Percentiles rank a stretch among this genome's conserved stretches.
Evolutionary conservation across 1,140 invertebrate genomes (phyloP).

Genomic region (Asobara japonica): DNA sequence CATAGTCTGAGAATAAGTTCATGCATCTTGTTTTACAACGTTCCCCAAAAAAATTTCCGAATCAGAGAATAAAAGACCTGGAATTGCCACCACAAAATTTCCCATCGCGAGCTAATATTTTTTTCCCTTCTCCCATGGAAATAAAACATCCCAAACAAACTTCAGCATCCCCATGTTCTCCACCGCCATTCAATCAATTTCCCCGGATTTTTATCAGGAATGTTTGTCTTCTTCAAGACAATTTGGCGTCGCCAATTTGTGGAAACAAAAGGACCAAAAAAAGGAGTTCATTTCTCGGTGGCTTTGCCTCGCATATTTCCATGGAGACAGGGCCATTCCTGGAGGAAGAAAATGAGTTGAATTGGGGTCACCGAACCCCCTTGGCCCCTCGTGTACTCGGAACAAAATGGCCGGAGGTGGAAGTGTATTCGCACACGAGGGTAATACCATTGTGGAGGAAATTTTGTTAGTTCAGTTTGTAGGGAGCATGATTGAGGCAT

Average conservation of each 20-base stretch:
- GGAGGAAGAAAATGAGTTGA: not conserved
- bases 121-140: not conserved
- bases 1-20: too few relatives aligned
- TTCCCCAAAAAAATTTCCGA: too few relatives aligned
- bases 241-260: not conserved
- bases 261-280: not conserved
- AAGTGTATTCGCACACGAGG: not conserved
- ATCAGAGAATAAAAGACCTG: too few relatives aligned
- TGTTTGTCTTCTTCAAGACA: not conserved
- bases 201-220: not conserved
- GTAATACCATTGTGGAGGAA: not conserved
- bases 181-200: conserved; percentile 3
- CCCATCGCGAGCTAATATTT: too few relatives aligned
- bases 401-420: not conserved
- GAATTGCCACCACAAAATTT: too few relatives aligned
- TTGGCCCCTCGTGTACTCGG: not conserved
- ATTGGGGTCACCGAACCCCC: conserved; percentile 6
- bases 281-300: not conserved
- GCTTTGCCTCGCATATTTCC: not conserved
- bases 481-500: not conserved
- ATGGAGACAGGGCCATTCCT: not conserved
- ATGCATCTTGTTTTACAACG: too few relatives aligned
- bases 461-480: not conserved
- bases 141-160: not conserved
- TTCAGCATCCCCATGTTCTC: not conserved